phyloP scores from a whole-genome alignment of 2,888 invertebrate genomes.

The Geotrupes spiniger region DNA sequence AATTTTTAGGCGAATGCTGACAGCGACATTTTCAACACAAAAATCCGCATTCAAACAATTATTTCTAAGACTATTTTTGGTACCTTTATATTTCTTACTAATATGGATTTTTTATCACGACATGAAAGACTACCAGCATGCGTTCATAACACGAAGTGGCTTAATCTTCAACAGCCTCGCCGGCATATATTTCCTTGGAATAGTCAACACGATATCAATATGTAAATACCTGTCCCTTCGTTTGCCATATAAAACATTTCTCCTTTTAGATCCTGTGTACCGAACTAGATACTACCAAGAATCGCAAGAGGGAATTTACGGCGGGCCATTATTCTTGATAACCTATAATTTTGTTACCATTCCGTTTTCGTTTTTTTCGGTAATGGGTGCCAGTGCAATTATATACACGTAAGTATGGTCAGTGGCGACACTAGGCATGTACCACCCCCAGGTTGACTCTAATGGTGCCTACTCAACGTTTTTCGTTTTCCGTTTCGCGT shows the following conservation, averaged over 20 bases:
- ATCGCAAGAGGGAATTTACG: constrained; percentile 83
- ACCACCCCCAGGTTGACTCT: too few relatives aligned
- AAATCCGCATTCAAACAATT: constrained; percentile 73
- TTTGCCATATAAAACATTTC: not conserved
- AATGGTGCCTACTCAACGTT: too few relatives aligned
- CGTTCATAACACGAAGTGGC: constrained; percentile 69
- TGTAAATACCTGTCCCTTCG: too few relatives aligned
- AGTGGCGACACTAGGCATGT: too few relatives aligned
- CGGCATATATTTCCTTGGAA: constrained; percentile 66
- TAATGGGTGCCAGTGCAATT: constrained; percentile 69
- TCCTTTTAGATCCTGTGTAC: constrained; percentile 67
- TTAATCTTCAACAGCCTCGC: constrained; percentile 67
- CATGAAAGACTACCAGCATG: constrained; percentile 64
- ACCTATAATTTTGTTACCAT: constrained; percentile 79
- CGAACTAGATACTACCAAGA: constrained; percentile 93
- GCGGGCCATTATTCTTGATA: constrained; percentile 78
- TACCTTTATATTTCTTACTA: constrained; percentile 75
- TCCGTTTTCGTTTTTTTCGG: constrained; percentile 77
- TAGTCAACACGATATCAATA: constrained; percentile 65
- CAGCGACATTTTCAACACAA: constrained; percentile 76
- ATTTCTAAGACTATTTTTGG: constrained; percentile 67
- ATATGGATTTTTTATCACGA: constrained; percentile 77
- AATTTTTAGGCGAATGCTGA: constrained; percentile 67
- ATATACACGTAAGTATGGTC: constrained; percentile 66
- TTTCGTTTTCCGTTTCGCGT: too few relatives aligned